phyloP scores from a whole-genome alignment of 2,888 invertebrate species.

The Yponomeuta sedellus region DNA sequence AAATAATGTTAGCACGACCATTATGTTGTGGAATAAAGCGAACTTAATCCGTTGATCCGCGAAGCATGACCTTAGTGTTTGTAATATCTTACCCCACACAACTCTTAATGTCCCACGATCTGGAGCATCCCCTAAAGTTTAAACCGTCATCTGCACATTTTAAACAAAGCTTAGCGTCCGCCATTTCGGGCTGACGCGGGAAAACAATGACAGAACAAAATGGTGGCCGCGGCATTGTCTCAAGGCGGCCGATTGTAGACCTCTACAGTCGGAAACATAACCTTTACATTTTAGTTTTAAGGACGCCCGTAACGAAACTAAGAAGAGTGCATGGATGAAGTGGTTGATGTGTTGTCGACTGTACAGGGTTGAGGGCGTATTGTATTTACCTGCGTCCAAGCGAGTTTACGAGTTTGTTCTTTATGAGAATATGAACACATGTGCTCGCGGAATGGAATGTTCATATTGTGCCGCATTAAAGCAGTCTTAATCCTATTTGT shows the following conservation, averaged over 20 bases:
- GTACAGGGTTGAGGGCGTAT: constrained; percentile 15
- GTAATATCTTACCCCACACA: neutral
- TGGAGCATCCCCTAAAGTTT: neutral
- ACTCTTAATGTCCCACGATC: neutral
- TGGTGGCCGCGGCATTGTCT: constrained; percentile 19
- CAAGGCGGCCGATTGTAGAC: constrained; percentile 14
- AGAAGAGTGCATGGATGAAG: too few relatives aligned
- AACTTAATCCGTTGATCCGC: neutral
- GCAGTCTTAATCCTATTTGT: neutral
- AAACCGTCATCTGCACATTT: constrained; percentile 11
- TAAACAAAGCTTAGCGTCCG: constrained; percentile 3
- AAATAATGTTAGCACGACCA: too few relatives aligned
- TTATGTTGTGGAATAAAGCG: neutral
- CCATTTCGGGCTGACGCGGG: constrained; percentile 15
- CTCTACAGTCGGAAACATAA: too few relatives aligned
- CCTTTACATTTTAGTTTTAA: too few relatives aligned
- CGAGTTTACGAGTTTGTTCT: constrained; percentile 7
- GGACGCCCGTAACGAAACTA: too few relatives aligned
- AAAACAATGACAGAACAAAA: constrained; percentile 20
- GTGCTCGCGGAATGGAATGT: neutral
- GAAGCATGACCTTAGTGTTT: neutral
- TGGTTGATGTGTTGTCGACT: too few relatives aligned
- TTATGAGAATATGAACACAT: constrained; percentile 11
- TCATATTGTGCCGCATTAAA: neutral
- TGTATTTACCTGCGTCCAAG: constrained; percentile 21